Evolutionary conservation across 1,140 invertebrate genomes (phyloP), one percentile per base, ranked within the genome.

Genomic region (Frieseomelitta varia): DNA sequence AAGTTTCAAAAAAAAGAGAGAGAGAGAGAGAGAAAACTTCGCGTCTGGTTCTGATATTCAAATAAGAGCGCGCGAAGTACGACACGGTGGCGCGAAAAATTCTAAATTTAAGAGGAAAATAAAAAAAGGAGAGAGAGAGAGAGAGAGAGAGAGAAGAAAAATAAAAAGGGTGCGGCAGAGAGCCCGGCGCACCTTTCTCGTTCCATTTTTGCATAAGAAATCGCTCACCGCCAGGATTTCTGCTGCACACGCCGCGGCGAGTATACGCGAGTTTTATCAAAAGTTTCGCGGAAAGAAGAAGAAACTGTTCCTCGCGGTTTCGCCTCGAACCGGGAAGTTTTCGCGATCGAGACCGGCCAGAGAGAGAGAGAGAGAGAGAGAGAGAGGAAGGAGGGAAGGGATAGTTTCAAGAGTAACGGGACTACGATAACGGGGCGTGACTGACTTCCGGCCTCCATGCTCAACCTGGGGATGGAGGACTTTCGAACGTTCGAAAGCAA

Each of bases 391-490:
- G 14, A 15, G 0, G 12, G 17, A 17, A 21, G 17, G 19, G 55
- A n/a, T 55, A 71, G 81, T 77, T 67, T 30, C 67, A 63, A 71
- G 81, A 78, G 67, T 58, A 56, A 47, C 53, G 81, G 19, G 53
- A 65, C 73, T 78, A 75, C 55, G 81, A 83, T 83, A 83, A 79
- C 81, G 75, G 72, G 72, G 65, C 68, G 75, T 83, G 63, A 68
- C 75, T 79, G 75, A 83, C 81, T 83, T 83, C 75, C 81, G 65
- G 75, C 34, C 67, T 30, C 56, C 75, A 78, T 78, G 68, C 51
- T 65, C 65, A n/a, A 47, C 39, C n/a, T 55, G 10, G 27, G 65
- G 75, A 34, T 79, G 81, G 81, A 83, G 75, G 75, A 83, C 81
- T 83, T 83, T n/a, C 10, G 27, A 83, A 69, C 75, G 71, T 77